Evolutionary conservation across 2,888 invertebrate species (phyloP).

Genomic region (Perizoma affinitatum): DNA sequence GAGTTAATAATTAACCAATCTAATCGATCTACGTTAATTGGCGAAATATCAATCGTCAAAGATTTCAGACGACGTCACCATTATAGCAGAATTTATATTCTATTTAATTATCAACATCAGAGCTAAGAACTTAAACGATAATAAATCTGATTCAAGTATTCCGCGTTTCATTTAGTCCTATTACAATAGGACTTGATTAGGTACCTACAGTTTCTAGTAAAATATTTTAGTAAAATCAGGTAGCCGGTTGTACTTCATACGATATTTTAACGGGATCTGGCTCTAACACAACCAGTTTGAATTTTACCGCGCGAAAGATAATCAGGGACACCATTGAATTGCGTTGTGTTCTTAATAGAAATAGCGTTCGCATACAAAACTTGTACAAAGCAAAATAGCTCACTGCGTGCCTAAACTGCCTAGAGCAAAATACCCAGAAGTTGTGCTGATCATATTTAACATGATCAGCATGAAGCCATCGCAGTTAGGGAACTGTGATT

Average conservation of each 20-base stretch:
- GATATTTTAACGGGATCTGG: neutral
- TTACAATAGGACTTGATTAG: constrained; percentile 1
- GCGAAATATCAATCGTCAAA: neutral
- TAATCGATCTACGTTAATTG: too few species aligned
- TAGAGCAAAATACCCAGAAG: too few species aligned
- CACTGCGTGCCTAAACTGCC: too few species aligned
- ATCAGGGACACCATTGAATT: neutral
- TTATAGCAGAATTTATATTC: neutral
- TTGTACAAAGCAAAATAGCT: too few species aligned
- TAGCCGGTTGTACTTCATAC: neutral
- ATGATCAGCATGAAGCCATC: too few species aligned
- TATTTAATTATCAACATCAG: neutral
- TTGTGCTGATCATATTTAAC: too few species aligned
- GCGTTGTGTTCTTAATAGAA: neutral
- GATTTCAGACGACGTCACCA: constrained; percentile 5
- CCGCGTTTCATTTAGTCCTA: too few species aligned
- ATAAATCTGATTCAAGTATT: constrained; percentile 4
- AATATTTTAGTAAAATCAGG: neutral
- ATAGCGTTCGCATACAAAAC: neutral
- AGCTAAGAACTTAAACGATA: constrained; percentile 13
- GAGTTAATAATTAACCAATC: too few species aligned
- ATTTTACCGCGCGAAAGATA: neutral
- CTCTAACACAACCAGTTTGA: constrained; percentile 1
- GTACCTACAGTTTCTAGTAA: constrained; percentile 4
- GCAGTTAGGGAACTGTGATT: too few species aligned